Evolutionary conservation across 2,113 vertebrate genomes (phyloP), one percentile per base, ranked within the genome.

Genomic region (Cryptoleucopteryx plumbea): DNA sequence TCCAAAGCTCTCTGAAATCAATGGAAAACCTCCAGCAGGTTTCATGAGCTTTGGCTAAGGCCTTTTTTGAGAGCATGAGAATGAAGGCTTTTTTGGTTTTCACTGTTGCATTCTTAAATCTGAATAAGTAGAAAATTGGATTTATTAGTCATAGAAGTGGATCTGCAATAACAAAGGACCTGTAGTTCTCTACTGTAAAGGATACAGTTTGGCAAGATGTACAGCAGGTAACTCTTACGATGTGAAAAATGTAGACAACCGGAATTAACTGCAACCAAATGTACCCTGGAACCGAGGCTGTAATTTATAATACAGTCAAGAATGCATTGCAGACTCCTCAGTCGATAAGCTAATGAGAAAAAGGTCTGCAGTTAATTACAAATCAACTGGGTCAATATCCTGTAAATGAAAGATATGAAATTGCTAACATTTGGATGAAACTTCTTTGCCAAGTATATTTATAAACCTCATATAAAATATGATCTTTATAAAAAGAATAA

Each of bases 361-460:
- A 94, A 93, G 29, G 84, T 59, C 95, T 96, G 81, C 66, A 93
- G 95, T 97, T 95, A 95, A 96, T 97, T 97, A 94, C 50, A 91
- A 95, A 97, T 95, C 93, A 94, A 87, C 78, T 70, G 58, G 94
- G 89, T 95, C 91, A 93, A 95, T 94, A 95, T 68, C 45, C 81
- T 90, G 61, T 91, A 73, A 95, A 65, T 88, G 83, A 94, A 93
- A 95, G 62, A 88, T 73, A 94, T 32, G 26, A 91, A 94, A 95
- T 89, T 93, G 71, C 93, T 95, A 94, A 91, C 93, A 90, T 94
- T 95, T 87, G 95, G 83, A 75, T 85, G 53, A 80, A 92, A 91
- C 5, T 48, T 82, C 71, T 93, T 89, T 96, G 91, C 94, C 89
- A 94, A 94, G 62, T 89, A 0, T 95, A 95, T 96, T 97, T 97